Percentiles rank a stretch among this genome's conserved stretches.
phyloP scores from a whole-genome alignment of 2,888 invertebrate genomes.

The Cheiracanthium punctorium region DNA sequence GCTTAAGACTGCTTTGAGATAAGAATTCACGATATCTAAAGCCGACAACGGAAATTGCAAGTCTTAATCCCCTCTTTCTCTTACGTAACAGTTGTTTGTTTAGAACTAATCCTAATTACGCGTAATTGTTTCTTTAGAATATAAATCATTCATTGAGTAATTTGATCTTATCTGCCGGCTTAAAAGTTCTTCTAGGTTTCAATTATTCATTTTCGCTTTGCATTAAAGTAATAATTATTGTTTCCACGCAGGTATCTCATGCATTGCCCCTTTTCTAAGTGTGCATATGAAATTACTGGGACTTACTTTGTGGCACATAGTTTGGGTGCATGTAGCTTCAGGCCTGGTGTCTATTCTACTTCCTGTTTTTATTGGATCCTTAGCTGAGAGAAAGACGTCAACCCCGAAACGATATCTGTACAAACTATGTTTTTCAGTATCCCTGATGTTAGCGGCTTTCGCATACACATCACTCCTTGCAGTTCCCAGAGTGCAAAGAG shows the following conservation, averaged over 20 bases:
- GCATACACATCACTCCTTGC: slow-evolving; percentile 75
- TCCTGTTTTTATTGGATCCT: slow-evolving; percentile 85
- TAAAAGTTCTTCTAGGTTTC: too few species aligned
- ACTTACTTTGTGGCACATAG: slow-evolving; percentile 84
- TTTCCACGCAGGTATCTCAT: slow-evolving; percentile 89
- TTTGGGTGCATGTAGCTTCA: slow-evolving; percentile 86
- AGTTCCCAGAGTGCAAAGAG: slow-evolving; percentile 73
- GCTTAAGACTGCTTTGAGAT: too few species aligned
- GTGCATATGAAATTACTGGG: slow-evolving; percentile 86
- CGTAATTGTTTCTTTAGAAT: too few species aligned
- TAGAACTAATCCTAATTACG: too few species aligned
- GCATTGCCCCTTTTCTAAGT: slow-evolving; percentile 87
- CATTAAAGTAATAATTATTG: too few species aligned
- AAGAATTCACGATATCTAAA: too few species aligned
- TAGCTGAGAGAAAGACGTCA: slow-evolving; percentile 80
- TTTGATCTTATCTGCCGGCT: too few species aligned
- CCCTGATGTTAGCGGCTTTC: slow-evolving; percentile 74
- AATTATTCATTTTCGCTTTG: too few species aligned
- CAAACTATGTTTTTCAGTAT: slow-evolving; percentile 74
- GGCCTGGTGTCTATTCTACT: slow-evolving; percentile 87
- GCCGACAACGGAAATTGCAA: too few species aligned
- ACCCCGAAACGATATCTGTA: slow-evolving; percentile 79
- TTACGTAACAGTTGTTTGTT: too few species aligned
- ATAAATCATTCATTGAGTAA: too few species aligned
- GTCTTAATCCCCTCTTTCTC: too few species aligned